Percentiles rank a stretch among this genome's conserved stretches.
These are phyloP conservation scores for Ciona savignyi DNA, from an alignment of 23 tunicate species.

Conservation along the genomic window DNA sequence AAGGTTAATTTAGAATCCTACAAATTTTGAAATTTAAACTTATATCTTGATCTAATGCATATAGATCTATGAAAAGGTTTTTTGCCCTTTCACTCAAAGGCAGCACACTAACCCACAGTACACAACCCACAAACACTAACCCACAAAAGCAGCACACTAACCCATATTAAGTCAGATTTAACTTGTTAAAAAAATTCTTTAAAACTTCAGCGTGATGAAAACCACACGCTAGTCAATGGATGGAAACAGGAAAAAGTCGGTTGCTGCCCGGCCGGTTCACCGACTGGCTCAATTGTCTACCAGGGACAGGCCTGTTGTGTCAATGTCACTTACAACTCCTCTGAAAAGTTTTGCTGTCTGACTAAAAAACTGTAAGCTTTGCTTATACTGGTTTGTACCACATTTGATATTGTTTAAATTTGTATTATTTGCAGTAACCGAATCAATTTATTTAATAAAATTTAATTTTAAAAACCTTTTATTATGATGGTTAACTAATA, in stretches of 20 bases:
- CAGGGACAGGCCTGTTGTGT: constrained; percentile 77
- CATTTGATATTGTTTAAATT: constrained; percentile 2
- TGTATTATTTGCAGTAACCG: neutral
- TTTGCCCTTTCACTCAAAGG: no score
- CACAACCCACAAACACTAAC: no score
- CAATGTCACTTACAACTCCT: constrained; percentile 52
- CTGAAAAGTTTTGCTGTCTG: constrained; percentile 62
- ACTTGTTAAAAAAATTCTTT: no score
- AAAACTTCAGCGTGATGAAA: neutral
- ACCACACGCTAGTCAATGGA: constrained; percentile 17
- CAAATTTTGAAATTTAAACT: no score
- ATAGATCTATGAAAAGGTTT: no score
- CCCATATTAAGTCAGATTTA: no score
- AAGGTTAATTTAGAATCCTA: no score
- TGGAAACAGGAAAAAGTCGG: constrained; percentile 40
- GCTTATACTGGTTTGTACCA: neutral
- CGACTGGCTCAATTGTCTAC: constrained; percentile 28
- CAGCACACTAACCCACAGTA: no score
- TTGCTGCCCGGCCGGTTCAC: constrained; percentile 87
- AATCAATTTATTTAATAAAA: neutral
- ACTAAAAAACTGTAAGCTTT: constrained; percentile 29
- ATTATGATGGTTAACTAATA: no score
- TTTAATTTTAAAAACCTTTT: no score
- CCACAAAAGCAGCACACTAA: no score
- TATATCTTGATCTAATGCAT: no score